These are phyloP conservation scores for Halictus rubicundus DNA, from an alignment of 1,140 invertebrate species.

Conservation along the genomic window DNA sequence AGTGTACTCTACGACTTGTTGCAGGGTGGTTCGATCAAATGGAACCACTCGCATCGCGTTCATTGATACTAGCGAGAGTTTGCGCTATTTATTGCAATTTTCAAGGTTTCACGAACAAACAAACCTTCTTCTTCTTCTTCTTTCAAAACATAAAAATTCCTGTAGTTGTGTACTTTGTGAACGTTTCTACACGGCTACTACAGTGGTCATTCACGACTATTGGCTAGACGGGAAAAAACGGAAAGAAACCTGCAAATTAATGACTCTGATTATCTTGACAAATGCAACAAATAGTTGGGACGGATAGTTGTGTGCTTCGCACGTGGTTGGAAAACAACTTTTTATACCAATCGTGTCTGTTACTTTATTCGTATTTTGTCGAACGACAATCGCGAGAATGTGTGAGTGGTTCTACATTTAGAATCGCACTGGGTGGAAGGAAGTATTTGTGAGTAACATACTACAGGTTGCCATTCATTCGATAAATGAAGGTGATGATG, in stretches of 20 bases:
- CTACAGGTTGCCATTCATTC: constrained; percentile 27
- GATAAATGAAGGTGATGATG: constrained; percentile 39
- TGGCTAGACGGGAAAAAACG: too few relatives aligned
- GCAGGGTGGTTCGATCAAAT: background rate
- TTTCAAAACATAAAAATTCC: too few relatives aligned
- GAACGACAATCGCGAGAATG: constrained; percentile 7
- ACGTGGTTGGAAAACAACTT: background rate
- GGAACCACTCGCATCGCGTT: background rate
- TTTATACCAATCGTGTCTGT: background rate
- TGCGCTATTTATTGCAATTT: background rate
- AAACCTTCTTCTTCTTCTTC: too few relatives aligned
- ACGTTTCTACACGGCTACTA: too few relatives aligned
- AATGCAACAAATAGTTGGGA: background rate
- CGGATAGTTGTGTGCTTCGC: background rate
- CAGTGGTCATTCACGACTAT: too few relatives aligned
- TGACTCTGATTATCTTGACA: background rate
- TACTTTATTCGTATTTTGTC: too few relatives aligned
- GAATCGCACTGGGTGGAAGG: constrained; percentile 23
- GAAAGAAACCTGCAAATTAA: too few relatives aligned
- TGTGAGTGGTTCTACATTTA: constrained; percentile 26
- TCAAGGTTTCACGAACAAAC: constrained; percentile 3
- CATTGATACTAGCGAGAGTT: background rate
- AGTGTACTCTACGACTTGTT: background rate
- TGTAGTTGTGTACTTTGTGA: too few relatives aligned
- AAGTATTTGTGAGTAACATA: constrained; percentile 33